Conservation (phyloP, 37 sponge, comb jelly and placozoan genomes). For the Haliclona indistincta region DNA sequence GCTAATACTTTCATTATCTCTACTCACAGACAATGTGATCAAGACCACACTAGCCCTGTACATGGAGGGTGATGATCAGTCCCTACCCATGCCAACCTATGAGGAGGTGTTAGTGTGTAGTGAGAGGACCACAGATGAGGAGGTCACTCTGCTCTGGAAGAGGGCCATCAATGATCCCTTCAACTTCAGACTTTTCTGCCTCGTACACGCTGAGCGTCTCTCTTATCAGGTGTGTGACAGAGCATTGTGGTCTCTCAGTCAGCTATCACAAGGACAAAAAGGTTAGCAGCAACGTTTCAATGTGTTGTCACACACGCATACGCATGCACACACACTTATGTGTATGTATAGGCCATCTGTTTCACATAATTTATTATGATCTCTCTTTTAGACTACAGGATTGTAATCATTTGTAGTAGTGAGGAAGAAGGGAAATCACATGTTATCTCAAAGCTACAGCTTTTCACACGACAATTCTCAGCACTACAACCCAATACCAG, state of each 20-base stretch:
- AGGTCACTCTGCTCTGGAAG: constrained; percentile 54
- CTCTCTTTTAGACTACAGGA: constrained; percentile 34
- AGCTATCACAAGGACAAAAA: constrained; percentile 32
- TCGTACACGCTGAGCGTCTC: constrained; percentile 59
- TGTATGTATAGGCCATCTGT: too few relatives aligned
- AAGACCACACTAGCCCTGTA: constrained; percentile 46
- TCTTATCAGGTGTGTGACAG: constrained; percentile 46
- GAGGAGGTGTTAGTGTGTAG: constrained; percentile 64
- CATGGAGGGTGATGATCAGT: constrained; percentile 29
- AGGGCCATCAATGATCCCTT: constrained; percentile 59
- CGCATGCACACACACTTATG: not conserved
- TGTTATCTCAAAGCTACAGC: constrained; percentile 39
- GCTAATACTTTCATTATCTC: too few relatives aligned
- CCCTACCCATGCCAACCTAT: constrained; percentile 58
- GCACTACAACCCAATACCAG: not conserved
- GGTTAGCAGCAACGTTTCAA: too few relatives aligned
- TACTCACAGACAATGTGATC: constrained; percentile 35
- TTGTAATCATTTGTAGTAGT: constrained; percentile 52
- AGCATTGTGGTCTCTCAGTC: constrained; percentile 10
- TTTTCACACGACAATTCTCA: not conserved
- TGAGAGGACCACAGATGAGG: constrained; percentile 56
- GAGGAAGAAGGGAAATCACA: constrained; percentile 48
- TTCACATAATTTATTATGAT: not conserved
- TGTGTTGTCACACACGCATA: too few relatives aligned
- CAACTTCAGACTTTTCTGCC: constrained; percentile 52